Conservation (phyloP, 2,797 vertebrate species). For the Tauraco hartlaubi region DNA sequence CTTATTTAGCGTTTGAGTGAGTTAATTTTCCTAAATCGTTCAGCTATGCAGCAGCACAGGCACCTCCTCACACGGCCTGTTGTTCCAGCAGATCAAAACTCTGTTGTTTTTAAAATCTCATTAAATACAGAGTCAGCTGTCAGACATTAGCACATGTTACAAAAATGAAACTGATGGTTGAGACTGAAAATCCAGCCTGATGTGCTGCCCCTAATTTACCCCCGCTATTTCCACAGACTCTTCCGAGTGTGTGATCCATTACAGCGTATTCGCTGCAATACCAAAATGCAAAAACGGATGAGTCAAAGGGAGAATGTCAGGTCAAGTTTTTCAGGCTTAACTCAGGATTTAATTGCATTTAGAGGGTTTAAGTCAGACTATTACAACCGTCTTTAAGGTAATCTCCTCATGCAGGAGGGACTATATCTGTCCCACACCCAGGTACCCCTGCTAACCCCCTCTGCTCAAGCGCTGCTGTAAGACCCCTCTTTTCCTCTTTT, state of each 20-base stretch:
- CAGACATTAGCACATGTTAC: background rate
- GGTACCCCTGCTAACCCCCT: background rate
- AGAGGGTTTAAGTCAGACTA: constrained; percentile 35
- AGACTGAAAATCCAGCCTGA: background rate
- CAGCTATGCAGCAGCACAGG: background rate
- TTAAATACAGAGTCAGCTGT: constrained; percentile 30
- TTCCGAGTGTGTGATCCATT: background rate
- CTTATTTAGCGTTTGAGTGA: background rate
- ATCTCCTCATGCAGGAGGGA: background rate
- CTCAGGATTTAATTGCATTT: constrained; percentile 65
- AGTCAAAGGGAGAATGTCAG: constrained; percentile 40
- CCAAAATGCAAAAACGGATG: background rate
- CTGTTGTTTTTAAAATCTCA: constrained; percentile 7
- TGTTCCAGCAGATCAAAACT: constrained; percentile 9
- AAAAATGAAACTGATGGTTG: background rate
- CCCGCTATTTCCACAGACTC: background rate
- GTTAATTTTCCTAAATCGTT: constrained; percentile 2
- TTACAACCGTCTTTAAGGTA: constrained; percentile 5
- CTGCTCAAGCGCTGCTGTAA: background rate
- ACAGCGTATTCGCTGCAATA: fast-evolving
- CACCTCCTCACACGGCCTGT: background rate
- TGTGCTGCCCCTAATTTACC: background rate
- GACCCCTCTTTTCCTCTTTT: background rate
- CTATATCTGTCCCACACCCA: background rate
- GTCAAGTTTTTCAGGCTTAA: constrained; percentile 46